Base-by-base conservation (phyloP, 2,888 invertebrate genomes). In the Drosophila ustulata region DNA sequence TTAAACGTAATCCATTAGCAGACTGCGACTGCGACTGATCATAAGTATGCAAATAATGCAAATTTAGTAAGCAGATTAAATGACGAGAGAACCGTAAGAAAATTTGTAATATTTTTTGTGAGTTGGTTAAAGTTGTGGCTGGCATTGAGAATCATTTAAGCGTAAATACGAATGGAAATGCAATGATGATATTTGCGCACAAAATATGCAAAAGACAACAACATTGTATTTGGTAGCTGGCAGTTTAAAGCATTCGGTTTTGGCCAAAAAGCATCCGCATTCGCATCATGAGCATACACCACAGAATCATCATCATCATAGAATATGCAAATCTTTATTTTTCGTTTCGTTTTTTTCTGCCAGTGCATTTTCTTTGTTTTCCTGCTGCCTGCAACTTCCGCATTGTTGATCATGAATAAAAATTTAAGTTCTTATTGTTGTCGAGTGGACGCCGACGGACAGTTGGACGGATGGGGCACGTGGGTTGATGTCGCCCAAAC, bases 371-470 rank as follows among this genome's bases (percentile, higher is more conserved):
- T 78, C 71, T 77, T 89, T 88, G 85, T 85, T 83, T 86, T 76
- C 61, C 5, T 37, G 53, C 53, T 43, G 51, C 50, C 76, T 75
- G 85, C 75, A 89, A 82, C 89, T 86, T 86, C 86, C 86, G 86
- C 86, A 89, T 86, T 86, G 89, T 80, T 89, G 89, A 75, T 82
- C 89, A 86, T 86, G 86, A 88, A 86, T 86, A 89, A 88, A 86
- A 86, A 80, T 89, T 85, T 78, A 86, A 88, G 75, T 89, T 89
- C 86, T 85, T 88, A 84, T 87, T 84, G 89, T 85, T 89, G 78
- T 59, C 59, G 53, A 58, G 52, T 46, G 63, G 73, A 49, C 57
- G 50, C 34, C 11, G 11, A 7, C n/a, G 11, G 28, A 47, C 26
- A 26, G 26, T 9, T 8, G 6, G n/a, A n/a, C 1, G 18, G 23